phyloP scores from a whole-genome alignment of 2,888 invertebrate genomes.

The Cybosia mesomella region DNA sequence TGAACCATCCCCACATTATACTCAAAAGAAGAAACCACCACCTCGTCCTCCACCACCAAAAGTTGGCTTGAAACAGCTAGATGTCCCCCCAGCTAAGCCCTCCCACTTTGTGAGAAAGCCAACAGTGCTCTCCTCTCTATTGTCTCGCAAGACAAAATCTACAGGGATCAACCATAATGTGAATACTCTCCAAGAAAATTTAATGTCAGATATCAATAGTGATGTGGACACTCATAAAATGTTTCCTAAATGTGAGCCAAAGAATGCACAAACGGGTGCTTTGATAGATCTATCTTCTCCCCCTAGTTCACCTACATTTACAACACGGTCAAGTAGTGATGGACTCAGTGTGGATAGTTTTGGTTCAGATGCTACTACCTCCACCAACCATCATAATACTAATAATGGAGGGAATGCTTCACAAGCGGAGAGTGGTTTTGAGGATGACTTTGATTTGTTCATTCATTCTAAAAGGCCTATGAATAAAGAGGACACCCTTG shows the following conservation, averaged over 20 bases:
- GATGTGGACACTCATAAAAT: constrained; percentile 74
- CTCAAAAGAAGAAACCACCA: constrained; percentile 90
- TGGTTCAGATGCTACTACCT: constrained; percentile 90
- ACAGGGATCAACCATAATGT: constrained; percentile 57
- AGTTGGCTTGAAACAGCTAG: constrained; percentile 73
- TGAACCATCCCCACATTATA: constrained; percentile 73
- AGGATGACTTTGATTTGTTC: constrained; percentile 93
- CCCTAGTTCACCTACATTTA: constrained; percentile 91
- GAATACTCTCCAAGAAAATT: constrained; percentile 52
- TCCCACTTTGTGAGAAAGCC: constrained; percentile 84
- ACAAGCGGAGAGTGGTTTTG: constrained; percentile 93
- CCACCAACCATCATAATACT: constrained; percentile 83
- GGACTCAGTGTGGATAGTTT: constrained; percentile 92
- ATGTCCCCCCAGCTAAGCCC: constrained; percentile 81
- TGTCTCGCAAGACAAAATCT: constrained; percentile 75
- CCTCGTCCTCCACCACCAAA: constrained; percentile 91
- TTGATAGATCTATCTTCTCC: constrained; percentile 91
- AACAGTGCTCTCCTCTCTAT: constrained; percentile 77
- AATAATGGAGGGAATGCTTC: constrained; percentile 89
- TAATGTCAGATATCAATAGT: constrained; percentile 61
- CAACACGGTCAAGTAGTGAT: constrained; percentile 91
- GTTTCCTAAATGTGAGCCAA: constrained; percentile 82
- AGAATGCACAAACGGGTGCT: constrained; percentile 83
- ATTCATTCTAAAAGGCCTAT: constrained; percentile 77
- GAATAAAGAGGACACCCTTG: constrained; percentile 76